These are phyloP conservation scores for Tricholauxania praeusta DNA, from an alignment of 2,888 invertebrate genomes.

Conservation along the genomic window DNA sequence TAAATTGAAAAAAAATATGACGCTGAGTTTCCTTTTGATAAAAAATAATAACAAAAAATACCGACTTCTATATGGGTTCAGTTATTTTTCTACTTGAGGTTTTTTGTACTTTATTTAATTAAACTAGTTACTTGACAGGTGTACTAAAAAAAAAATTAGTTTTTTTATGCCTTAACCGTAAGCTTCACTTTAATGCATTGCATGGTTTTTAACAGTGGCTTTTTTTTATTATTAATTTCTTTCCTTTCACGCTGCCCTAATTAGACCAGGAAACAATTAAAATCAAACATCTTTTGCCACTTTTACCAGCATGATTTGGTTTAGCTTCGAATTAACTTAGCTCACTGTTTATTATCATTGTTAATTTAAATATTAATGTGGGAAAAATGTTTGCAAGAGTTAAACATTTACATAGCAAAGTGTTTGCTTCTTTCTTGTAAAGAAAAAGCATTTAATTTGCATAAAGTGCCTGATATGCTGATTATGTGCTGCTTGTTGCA, in stretches of 20 bases:
- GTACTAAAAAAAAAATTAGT: not conserved
- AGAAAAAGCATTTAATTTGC: slow-evolving; percentile 6
- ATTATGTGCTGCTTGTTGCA: not conserved
- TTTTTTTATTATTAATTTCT: not conserved
- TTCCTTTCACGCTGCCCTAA: slow-evolving; percentile 30
- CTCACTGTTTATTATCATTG: not conserved
- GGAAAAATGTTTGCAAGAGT: slow-evolving; percentile 40
- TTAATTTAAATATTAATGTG: slow-evolving; percentile 45
- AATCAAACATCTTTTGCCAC: slow-evolving; percentile 14
- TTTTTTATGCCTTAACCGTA: not conserved
- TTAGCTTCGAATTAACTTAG: not conserved
- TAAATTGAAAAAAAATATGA: not conserved
- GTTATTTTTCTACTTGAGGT: not conserved
- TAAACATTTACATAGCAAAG: slow-evolving; percentile 7
- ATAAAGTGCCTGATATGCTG: not conserved
- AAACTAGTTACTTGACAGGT: not conserved
- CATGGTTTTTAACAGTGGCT: not conserved
- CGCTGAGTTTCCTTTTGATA: not conserved
- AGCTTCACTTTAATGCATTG: not conserved
- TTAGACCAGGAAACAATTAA: slow-evolving; percentile 49
- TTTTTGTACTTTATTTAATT: not conserved
- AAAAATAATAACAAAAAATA: not conserved
- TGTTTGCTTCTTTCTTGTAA: not conserved
- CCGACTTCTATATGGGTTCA: not conserved
- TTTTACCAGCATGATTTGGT: slow-evolving; percentile 15